phyloP scores from a whole-genome alignment of 1,140 invertebrate genomes.

The Drosophila nigromelanica region DNA sequence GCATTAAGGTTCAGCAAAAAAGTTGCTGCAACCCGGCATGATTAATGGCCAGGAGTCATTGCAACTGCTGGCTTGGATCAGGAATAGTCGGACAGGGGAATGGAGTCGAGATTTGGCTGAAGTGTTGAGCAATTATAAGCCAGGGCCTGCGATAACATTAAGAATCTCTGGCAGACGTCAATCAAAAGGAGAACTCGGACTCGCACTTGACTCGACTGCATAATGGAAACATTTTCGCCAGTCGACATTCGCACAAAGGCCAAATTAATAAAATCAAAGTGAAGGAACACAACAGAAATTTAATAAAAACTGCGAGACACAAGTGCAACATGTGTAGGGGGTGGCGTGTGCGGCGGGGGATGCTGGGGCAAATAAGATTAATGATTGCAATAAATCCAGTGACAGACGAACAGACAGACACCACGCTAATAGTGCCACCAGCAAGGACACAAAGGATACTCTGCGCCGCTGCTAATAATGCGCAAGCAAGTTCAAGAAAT shows the following conservation, averaged over 20 bases:
- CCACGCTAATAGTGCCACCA: constrained; percentile 76
- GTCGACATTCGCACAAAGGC: constrained; percentile 55
- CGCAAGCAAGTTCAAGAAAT: constrained; percentile 73
- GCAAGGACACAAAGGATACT: constrained; percentile 79
- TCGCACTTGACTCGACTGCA: constrained; percentile 32
- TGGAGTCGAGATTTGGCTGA: constrained; percentile 26
- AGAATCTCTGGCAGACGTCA: constrained; percentile 71
- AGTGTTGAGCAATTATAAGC: constrained; percentile 76
- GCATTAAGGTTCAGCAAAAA: constrained; percentile 55
- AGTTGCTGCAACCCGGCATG: constrained; percentile 52
- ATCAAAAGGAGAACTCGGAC: constrained; percentile 56
- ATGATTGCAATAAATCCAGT: constrained; percentile 84
- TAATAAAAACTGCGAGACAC: constrained; percentile 70
- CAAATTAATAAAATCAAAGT: constrained; percentile 81
- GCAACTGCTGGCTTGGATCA: constrained; percentile 6
- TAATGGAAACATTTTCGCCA: constrained; percentile 54
- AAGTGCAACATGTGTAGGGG: constrained; percentile 33
- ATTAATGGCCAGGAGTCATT: constrained; percentile 62
- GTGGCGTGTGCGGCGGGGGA: constrained; percentile 4
- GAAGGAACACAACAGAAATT: constrained; percentile 65
- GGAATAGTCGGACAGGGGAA: not conserved
- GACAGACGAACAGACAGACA: constrained; percentile 58
- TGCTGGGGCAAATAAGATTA: constrained; percentile 74
- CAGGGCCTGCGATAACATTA: constrained; percentile 62
- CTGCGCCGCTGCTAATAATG: constrained; percentile 67